A percentile compares a stretch with the other conserved stretches of the same genome.
Conservation (phyloP, 1,140 invertebrate species). For the Leptinotarsa undecemlineata region DNA sequence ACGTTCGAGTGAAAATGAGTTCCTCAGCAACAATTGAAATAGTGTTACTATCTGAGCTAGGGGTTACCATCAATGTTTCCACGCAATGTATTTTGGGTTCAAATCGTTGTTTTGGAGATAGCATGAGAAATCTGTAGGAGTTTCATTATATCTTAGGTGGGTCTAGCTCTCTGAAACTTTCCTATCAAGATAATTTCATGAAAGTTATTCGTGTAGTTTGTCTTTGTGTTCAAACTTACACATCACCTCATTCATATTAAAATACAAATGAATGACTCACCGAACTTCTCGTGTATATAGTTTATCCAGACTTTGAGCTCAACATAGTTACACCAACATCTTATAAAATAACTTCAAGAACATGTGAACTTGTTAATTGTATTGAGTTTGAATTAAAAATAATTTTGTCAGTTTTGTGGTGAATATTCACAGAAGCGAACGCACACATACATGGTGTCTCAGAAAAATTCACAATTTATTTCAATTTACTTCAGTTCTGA, state of each 20-base stretch:
- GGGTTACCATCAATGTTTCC: slow-evolving; percentile 44
- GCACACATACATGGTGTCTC: too few relatives aligned
- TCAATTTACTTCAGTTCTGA: too few relatives aligned
- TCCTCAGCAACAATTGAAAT: slow-evolving; percentile 27
- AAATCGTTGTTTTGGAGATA: slow-evolving; percentile 42
- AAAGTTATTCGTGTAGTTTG: slow-evolving; percentile 42
- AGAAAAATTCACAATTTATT: too few relatives aligned
- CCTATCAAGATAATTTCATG: slow-evolving; percentile 43
- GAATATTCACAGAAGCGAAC: not conserved
- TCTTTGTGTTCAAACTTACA: slow-evolving; percentile 36
- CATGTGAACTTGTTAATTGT: too few relatives aligned
- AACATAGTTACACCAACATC: not conserved
- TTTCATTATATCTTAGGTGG: slow-evolving; percentile 45
- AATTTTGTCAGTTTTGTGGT: too few relatives aligned
- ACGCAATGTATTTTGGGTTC: slow-evolving; percentile 39
- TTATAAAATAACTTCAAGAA: too few relatives aligned
- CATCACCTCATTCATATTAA: slow-evolving; percentile 36
- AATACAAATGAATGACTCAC: slow-evolving; percentile 16
- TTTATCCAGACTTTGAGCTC: not conserved
- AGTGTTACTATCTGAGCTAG: slow-evolving; percentile 40
- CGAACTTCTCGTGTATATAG: not conserved
- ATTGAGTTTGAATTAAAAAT: too few relatives aligned
- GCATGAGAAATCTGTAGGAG: slow-evolving; percentile 40
- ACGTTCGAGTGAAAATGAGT: slow-evolving; percentile 6
- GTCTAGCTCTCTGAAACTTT: slow-evolving; percentile 42